Conservation (phyloP, 1,140 invertebrate genomes). For the Choristoneura fumiferana region DNA sequence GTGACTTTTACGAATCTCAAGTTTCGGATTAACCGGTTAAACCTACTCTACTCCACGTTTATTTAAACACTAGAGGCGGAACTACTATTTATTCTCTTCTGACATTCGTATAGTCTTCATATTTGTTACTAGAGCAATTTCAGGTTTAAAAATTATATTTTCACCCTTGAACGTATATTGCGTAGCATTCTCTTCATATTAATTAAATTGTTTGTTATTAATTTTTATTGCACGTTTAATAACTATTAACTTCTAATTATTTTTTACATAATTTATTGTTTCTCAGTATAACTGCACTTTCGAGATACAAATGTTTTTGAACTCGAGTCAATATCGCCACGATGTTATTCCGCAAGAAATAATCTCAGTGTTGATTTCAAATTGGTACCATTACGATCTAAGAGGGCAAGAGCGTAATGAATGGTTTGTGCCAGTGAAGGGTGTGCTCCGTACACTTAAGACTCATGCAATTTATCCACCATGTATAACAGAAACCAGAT, state of each 20-base stretch:
- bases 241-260: not conserved
- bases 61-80: slow-evolving; percentile 16
- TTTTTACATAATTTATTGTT: slow-evolving; percentile 11
- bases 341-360: slow-evolving; percentile 19
- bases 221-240: not conserved
- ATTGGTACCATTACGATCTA: slow-evolving; percentile 18
- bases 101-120: not conserved
- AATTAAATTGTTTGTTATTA: too few relatives aligned
- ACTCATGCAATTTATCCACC: slow-evolving; percentile 1
- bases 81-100: not conserved
- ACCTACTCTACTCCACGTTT: too few relatives aligned
- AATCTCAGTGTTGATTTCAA: slow-evolving; percentile 18
- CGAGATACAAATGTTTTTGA: slow-evolving; percentile 13
- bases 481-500: not conserved
- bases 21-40: too few relatives aligned
- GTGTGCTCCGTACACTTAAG: slow-evolving; percentile 8
- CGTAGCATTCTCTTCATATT: not conserved
- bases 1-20: too few relatives aligned
- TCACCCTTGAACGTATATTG: not conserved
- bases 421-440: slow-evolving; percentile 18
- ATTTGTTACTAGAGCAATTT: not conserved
- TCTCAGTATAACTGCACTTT: not conserved
- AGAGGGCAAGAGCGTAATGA: slow-evolving; percentile 18
- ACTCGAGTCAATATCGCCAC: slow-evolving; percentile 10
- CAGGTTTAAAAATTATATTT: not conserved